Percentiles rank a stretch among this genome's conserved stretches.
These are phyloP conservation scores for Steatocranus sp. DNA, from an alignment of 2,797 vertebrate genomes.

Conservation along the genomic window DNA sequence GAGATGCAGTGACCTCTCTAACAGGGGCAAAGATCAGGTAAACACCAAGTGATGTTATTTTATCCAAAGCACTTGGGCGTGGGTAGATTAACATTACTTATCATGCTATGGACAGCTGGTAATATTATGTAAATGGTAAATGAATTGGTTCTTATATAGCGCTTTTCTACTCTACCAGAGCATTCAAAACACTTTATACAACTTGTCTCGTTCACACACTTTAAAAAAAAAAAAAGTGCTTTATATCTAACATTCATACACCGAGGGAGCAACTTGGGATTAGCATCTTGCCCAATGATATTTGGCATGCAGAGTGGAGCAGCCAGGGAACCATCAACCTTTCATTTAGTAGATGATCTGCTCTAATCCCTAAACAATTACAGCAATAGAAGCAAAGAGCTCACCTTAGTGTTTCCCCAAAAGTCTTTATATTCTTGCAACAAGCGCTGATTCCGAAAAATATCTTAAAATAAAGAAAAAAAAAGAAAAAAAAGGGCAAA, in stretches of 20 bases:
- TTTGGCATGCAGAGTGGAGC: background rate
- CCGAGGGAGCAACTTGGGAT: background rate
- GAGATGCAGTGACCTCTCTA: constrained; percentile 17
- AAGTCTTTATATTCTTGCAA: constrained; percentile 95
- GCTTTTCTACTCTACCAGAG: background rate
- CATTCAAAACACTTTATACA: background rate
- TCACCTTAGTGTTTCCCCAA: constrained; percentile 95
- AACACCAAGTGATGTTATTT: background rate
- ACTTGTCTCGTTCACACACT: background rate
- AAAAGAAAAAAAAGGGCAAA: background rate
- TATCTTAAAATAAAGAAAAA: constrained; percentile 61
- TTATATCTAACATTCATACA: background rate
- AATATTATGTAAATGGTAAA: background rate
- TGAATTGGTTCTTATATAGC: background rate
- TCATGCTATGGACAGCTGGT: rapidly evolving
- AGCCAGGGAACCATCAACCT: background rate
- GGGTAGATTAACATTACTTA: background rate
- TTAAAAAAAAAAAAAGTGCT: rapidly evolving
- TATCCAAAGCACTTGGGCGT: background rate
- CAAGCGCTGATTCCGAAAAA: constrained; percentile 91
- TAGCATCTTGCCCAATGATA: background rate
- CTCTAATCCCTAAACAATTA: background rate
- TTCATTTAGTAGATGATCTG: background rate
- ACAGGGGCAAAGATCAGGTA: constrained; percentile 22
- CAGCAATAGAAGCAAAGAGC: background rate